phyloP scores from a whole-genome alignment of 2,888 invertebrate genomes.

The Hymenopus coronatus region DNA sequence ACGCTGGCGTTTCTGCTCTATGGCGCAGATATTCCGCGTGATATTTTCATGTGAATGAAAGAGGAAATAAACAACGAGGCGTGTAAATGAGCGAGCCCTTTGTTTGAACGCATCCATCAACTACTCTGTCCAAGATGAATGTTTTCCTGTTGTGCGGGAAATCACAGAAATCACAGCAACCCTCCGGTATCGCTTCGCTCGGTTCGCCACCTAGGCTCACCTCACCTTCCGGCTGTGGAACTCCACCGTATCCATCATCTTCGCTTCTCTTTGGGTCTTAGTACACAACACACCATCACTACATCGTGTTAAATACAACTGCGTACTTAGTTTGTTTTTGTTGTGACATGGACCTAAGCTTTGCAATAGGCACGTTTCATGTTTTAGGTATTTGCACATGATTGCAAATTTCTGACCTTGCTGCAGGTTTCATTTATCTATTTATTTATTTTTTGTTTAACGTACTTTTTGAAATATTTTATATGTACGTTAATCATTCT shows the following conservation, averaged over 20 bases:
- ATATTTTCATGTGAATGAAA: background rate
- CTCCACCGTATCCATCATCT: background rate
- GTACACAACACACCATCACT: no score
- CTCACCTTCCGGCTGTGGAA: background rate
- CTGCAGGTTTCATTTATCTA: no score
- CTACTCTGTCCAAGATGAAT: background rate
- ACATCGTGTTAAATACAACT: no score
- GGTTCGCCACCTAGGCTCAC: background rate
- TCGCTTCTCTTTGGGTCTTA: no score
- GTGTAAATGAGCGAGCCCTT: slow-evolving; percentile 7
- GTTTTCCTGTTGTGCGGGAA: background rate
- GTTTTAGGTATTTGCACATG: no score
- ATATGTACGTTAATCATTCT: no score
- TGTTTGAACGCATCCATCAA: background rate
- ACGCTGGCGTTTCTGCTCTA: background rate
- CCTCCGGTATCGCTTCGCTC: background rate
- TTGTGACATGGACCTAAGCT: no score
- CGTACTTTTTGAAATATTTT: no score
- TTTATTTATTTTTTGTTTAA: no score
- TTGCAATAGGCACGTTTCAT: no score
- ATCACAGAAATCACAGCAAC: background rate
- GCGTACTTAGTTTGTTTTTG: no score
- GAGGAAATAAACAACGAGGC: background rate
- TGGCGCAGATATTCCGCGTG: background rate
- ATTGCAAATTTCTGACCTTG: no score